A percentile compares a stretch with the other conserved stretches of the same genome.
phyloP scores from a whole-genome alignment of 2,888 invertebrate species.

The Caenorhabditis angaria region DNA sequence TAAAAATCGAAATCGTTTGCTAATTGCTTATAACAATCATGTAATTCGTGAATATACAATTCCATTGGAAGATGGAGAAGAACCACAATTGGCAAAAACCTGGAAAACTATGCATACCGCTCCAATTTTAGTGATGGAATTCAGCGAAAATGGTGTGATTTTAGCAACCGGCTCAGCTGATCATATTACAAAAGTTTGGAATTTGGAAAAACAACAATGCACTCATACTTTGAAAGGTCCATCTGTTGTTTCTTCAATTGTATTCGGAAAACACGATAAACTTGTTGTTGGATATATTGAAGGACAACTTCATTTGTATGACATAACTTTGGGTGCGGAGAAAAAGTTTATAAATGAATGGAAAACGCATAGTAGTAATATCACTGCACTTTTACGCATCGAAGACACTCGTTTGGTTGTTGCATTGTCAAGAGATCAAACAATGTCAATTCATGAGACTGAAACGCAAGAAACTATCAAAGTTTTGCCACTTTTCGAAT shows the following conservation, averaged over 20 bases:
- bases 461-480: constrained; percentile 48
- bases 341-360: constrained; percentile 49
- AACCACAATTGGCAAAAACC: constrained; percentile 41
- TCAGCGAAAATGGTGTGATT: constrained; percentile 38
- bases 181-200: constrained; percentile 58
- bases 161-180: constrained; percentile 60
- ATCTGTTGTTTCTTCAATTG: constrained; percentile 54
- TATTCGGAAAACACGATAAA: constrained; percentile 49
- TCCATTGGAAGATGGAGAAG: constrained; percentile 20
- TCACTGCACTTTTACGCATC: constrained; percentile 44
- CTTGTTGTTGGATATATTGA: constrained; percentile 62
- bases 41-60: constrained; percentile 45
- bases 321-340: constrained; percentile 46
- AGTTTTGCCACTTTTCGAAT: constrained; percentile 61
- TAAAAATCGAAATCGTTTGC: constrained; percentile 46
- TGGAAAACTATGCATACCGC: constrained; percentile 63
- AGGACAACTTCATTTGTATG: constrained; percentile 54
- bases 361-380: constrained; percentile 56
- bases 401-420: constrained; percentile 41
- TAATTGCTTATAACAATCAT: constrained; percentile 64
- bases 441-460: constrained; percentile 60
- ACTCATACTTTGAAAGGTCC: constrained; percentile 61
- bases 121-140: constrained; percentile 58
- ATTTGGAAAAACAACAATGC: constrained; percentile 56
- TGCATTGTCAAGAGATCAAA: constrained; percentile 62